These are phyloP conservation scores for Syngnathus scovelli DNA, from an alignment of 2,113 vertebrate species.

Conservation along the genomic window DNA sequence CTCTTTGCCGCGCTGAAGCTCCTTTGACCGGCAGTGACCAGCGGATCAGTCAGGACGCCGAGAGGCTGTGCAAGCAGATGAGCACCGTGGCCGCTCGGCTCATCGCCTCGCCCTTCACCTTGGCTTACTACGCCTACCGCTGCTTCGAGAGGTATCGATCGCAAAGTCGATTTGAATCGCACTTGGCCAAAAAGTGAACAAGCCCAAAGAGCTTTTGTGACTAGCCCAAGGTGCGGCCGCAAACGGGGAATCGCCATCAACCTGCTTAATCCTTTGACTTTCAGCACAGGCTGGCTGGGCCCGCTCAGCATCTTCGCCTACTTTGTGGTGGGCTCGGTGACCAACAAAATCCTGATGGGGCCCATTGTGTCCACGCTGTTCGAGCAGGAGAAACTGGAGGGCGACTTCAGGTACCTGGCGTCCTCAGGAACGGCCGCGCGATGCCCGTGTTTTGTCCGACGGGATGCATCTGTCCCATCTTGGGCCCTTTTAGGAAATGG, in stretches of 20 bases:
- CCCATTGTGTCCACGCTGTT: constrained; percentile 88
- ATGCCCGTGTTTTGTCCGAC: constrained; percentile 3
- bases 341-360: constrained; percentile 89
- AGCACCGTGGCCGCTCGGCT: constrained; percentile 87
- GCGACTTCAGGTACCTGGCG: constrained; percentile 82
- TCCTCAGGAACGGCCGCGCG: neutral
- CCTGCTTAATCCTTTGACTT: neutral
- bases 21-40: constrained; percentile 77
- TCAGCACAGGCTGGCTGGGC: constrained; percentile 91
- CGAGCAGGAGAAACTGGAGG: constrained; percentile 94
- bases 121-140: constrained; percentile 91
- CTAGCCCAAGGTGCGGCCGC: too few relatives aligned
- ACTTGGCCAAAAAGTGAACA: too few relatives aligned
- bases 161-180: too few relatives aligned
- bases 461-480: constrained; percentile 37
- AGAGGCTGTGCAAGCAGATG: constrained; percentile 88
- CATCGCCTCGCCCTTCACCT: constrained; percentile 84
- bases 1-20: too few relatives aligned
- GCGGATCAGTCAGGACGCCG: constrained; percentile 93
- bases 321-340: constrained; percentile 83
- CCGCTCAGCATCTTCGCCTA: constrained; percentile 88
- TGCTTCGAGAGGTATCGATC: constrained; percentile 81
- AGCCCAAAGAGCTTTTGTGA: too few relatives aligned
- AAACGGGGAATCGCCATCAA: too few relatives aligned
- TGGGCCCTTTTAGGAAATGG: constrained; percentile 15